A percentile compares a stretch with the other conserved stretches of the same genome.
phyloP scores from a whole-genome alignment of 2,797 vertebrate species.

The Sebastes steindachneri region DNA sequence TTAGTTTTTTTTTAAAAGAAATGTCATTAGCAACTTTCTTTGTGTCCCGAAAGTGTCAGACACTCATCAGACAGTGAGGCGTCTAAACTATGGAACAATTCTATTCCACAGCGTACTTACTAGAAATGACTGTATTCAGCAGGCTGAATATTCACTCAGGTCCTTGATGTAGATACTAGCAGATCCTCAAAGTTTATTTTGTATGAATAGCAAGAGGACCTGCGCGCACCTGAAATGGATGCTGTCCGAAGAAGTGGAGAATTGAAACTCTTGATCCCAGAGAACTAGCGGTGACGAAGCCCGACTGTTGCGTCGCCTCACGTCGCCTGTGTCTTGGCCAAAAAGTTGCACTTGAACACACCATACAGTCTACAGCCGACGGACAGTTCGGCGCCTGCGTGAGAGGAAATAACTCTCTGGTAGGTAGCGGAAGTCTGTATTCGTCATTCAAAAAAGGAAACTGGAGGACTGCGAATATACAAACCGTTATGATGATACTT shows the following conservation, averaged over 20 bases:
- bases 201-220: neutral
- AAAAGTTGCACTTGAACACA: too few species aligned
- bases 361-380: accelerated
- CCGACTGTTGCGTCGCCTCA: too few species aligned
- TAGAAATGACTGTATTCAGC: neutral
- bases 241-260: neutral
- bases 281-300: too few species aligned
- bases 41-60: slow-evolving; percentile 39
- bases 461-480: too few species aligned
- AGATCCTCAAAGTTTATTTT: neutral
- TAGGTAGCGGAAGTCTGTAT: too few species aligned
- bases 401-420: too few species aligned
- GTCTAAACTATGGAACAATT: slow-evolving; percentile 33
- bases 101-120: neutral
- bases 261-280: neutral
- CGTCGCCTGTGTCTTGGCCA: too few species aligned
- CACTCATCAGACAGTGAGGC: slow-evolving; percentile 22
- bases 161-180: neutral
- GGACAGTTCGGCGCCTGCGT: too few species aligned
- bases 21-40: slow-evolving; percentile 59
- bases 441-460: too few species aligned
- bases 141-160: neutral
- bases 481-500: too few species aligned
- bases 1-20: slow-evolving; percentile 32
- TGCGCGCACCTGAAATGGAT: neutral